A percentile compares a stretch with the other conserved stretches of the same genome.
Conservation (phyloP, 2,113 vertebrate species). For the Verasper variegatus region DNA sequence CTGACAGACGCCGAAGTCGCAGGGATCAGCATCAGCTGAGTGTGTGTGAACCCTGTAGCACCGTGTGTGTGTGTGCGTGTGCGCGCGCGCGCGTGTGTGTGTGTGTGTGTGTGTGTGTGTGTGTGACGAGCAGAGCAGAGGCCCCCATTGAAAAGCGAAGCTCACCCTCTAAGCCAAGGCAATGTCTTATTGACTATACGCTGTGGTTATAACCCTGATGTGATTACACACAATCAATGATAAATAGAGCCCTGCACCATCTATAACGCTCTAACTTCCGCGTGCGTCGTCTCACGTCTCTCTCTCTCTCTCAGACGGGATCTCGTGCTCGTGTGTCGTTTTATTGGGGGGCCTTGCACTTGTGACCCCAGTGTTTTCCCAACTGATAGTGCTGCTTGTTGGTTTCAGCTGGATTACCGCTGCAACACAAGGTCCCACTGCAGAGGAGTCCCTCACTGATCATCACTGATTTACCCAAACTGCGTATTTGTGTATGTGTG, state of each 20-base stretch:
- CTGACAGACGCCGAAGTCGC: constrained; percentile 24
- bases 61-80: constrained; percentile 5
- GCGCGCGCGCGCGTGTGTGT: constrained; percentile 42
- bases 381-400: constrained; percentile 54
- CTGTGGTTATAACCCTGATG: constrained; percentile 43
- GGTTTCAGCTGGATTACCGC: constrained; percentile 47
- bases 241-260: constrained; percentile 33
- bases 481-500: neutral
- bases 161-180: constrained; percentile 22
- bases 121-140: constrained; percentile 54
- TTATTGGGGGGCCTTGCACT: constrained; percentile 60
- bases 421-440: constrained; percentile 25
- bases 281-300: constrained; percentile 34
- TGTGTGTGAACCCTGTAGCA: constrained; percentile 36
- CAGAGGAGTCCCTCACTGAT: constrained; percentile 39
- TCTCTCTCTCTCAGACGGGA: constrained; percentile 17
- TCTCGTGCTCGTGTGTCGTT: constrained; percentile 46
- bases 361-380: constrained; percentile 70
- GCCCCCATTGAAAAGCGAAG: constrained; percentile 30
- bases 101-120: constrained; percentile 20
- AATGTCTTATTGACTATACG: constrained; percentile 37
- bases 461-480: constrained; percentile 38
- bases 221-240: constrained; percentile 53
- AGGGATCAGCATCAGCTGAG: constrained; percentile 29
- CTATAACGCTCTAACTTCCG: constrained; percentile 10